Evolutionary conservation across 2,797 vertebrate species (phyloP).

Genomic region (Parambassis ranga): DNA sequence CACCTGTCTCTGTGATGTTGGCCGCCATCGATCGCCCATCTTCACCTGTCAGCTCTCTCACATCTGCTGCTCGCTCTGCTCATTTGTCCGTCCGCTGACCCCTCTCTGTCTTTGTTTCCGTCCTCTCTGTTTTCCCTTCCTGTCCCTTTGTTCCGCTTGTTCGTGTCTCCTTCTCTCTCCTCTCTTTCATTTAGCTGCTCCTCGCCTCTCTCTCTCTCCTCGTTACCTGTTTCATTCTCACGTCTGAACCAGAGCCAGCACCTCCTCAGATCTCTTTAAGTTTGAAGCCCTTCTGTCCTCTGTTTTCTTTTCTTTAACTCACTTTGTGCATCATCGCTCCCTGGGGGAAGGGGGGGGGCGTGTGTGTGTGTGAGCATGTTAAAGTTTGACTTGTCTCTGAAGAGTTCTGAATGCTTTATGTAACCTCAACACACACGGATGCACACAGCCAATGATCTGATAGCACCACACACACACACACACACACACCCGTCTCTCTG

Average conservation of each 20-base stretch:
- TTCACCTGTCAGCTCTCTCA: conserved; percentile 36
- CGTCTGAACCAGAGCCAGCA: neutral
- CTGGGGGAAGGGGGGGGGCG: neutral
- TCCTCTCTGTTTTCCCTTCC: neutral
- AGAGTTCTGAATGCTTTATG: conserved; percentile 39
- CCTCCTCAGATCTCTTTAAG: conserved; percentile 7
- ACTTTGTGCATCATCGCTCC: conserved; percentile 49
- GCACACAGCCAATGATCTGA: conserved; percentile 4
- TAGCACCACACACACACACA: neutral
- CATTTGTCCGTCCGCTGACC: neutral
- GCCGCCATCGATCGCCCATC: neutral
- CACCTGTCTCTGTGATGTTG: conserved; percentile 33
- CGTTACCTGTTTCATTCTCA: neutral
- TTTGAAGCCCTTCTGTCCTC: conserved; percentile 22
- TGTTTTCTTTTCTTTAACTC: conserved; percentile 11
- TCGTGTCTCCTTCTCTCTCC: neutral
- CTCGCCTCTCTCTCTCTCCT: neutral
- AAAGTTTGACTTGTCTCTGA: conserved; percentile 27
- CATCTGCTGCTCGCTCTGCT: neutral
- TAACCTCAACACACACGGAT: conserved; percentile 10
- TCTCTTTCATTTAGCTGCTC: neutral
- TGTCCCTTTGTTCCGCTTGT: neutral
- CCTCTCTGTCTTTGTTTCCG: neutral
- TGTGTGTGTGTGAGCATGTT: neutral
- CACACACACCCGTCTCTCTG: neutral